These are phyloP conservation scores for Phoronis australis DNA, from an alignment of 2,888 invertebrate species.

Conservation along the genomic window DNA sequence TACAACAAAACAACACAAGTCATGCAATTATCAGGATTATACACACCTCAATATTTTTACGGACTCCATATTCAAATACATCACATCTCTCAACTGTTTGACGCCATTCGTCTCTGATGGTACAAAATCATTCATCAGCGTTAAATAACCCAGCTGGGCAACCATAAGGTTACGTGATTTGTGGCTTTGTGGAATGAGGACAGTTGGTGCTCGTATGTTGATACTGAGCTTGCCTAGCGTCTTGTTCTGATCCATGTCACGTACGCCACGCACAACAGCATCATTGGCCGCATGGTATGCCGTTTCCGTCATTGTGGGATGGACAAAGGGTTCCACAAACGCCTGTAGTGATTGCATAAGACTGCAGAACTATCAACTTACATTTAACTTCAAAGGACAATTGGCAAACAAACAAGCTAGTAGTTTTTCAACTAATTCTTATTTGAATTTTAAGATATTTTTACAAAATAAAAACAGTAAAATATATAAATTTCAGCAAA, in stretches of 20 bases:
- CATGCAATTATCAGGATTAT: background rate
- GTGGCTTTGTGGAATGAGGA: constrained; percentile 73
- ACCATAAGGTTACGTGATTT: constrained; percentile 72
- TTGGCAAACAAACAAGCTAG: no score
- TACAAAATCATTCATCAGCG: no score
- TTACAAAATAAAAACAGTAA: no score
- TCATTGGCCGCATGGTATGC: constrained; percentile 27
- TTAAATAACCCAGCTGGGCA: constrained; percentile 70
- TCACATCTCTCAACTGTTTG: constrained; percentile 44
- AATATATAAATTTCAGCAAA: no score
- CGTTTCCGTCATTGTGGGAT: constrained; percentile 38
- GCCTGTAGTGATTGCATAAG: constrained; percentile 31
- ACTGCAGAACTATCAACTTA: no score
- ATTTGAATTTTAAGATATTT: no score
- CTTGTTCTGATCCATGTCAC: constrained; percentile 4
- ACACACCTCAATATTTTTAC: constrained; percentile 59
- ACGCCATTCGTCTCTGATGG: no score
- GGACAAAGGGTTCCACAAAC: constrained; percentile 50
- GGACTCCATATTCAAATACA: constrained; percentile 57
- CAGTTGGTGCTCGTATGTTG: constrained; percentile 68
- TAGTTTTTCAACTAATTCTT: no score
- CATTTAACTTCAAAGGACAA: no score
- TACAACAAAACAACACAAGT: no score
- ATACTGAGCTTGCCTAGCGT: constrained; percentile 60
- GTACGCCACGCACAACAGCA: constrained; percentile 18